phyloP scores from a whole-genome alignment of 2,113 vertebrate genomes.

The Regulus satrapa region DNA sequence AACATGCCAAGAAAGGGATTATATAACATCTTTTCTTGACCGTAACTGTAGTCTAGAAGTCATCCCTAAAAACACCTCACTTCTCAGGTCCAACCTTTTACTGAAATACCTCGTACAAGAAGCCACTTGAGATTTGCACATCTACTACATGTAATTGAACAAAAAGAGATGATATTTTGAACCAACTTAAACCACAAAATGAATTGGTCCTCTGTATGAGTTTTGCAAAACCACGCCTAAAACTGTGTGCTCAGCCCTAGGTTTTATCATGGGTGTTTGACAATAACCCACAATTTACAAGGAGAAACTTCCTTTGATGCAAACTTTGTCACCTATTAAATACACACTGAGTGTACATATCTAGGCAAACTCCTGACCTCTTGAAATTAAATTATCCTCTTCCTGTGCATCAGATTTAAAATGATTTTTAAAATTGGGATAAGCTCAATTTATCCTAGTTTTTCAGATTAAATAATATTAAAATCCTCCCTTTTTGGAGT shows the following conservation, averaged over 20 bases:
- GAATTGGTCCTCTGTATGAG: background rate
- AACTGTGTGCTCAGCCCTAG: background rate
- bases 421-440: constrained; percentile 57
- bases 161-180: background rate
- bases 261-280: background rate
- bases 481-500: constrained; percentile 37
- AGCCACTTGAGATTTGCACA: background rate
- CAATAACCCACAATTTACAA: background rate
- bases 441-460: constrained; percentile 67
- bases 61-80: background rate
- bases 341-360: background rate
- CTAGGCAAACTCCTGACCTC: background rate
- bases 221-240: background rate
- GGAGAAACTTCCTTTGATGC: background rate
- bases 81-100: background rate
- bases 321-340: background rate
- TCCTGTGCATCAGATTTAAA: constrained; percentile 38
- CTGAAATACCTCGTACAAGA: background rate
- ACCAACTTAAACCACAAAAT: background rate
- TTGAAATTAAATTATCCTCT: constrained; percentile 54
- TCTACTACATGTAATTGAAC: background rate
- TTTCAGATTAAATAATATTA: constrained; percentile 57
- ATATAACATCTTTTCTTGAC: background rate
- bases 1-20: background rate
- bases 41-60: background rate